Percentiles rank a stretch among this genome's conserved stretches.
phyloP scores from a whole-genome alignment of 2,113 vertebrate genomes.

The Brienomyrus longianalis region DNA sequence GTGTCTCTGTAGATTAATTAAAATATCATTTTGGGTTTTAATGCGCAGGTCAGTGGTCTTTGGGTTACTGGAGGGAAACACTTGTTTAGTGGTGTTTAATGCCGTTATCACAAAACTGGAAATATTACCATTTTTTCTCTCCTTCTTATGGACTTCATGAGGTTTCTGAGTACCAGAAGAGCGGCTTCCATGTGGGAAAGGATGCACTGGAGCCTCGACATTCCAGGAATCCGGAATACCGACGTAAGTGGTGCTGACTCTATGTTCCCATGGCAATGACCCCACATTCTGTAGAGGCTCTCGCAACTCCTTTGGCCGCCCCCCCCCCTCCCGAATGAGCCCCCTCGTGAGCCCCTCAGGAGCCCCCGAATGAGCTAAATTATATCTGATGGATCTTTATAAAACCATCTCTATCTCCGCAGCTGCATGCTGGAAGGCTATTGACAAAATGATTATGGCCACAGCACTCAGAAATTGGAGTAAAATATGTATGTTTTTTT shows the following conservation, averaged over 20 bases:
- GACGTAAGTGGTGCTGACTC: conserved; percentile 18
- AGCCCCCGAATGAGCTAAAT: conserved; percentile 61
- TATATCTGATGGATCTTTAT: conserved; percentile 74
- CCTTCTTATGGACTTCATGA: not conserved
- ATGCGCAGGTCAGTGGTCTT: not conserved
- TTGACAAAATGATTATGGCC: conserved; percentile 66
- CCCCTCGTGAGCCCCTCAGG: conserved; percentile 63
- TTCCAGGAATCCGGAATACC: not conserved
- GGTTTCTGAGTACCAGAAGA: not conserved
- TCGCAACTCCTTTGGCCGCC: conserved; percentile 36
- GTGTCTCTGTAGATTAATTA: not conserved
- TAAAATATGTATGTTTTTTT: conserved; percentile 64
- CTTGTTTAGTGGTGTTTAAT: not conserved
- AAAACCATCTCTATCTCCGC: conserved; percentile 67
- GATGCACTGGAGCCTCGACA: not conserved
- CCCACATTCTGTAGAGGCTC: conserved; percentile 40
- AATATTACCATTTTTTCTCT: not conserved
- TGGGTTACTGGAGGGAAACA: not conserved
- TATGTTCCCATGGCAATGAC: conserved; percentile 47
- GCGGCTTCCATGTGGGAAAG: not conserved
- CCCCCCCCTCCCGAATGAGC: conserved; percentile 43
- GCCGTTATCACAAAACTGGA: not conserved
- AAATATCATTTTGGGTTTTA: not conserved
- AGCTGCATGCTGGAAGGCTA: conserved; percentile 67
- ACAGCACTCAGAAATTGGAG: conserved; percentile 61